Evolutionary conservation across 2,113 vertebrate genomes (phyloP), one percentile per base, ranked within the genome.

Genomic region (Corythaeola cristata): DNA sequence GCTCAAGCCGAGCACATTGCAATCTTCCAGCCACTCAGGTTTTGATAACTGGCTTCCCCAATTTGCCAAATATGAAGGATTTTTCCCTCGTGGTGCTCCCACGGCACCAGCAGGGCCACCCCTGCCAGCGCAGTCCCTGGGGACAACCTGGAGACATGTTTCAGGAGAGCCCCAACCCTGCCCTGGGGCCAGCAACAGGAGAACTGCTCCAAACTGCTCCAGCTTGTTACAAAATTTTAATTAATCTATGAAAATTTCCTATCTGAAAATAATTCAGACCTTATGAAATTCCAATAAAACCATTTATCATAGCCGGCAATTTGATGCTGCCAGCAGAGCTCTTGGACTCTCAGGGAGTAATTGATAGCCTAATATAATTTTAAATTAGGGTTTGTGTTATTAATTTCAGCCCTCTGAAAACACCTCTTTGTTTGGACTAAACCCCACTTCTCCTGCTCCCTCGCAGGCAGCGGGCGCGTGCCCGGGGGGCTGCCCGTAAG

Each of bases 301-400:
- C 84, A 95, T 97, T 97, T 85, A 96, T 96, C 97, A 97, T 90
- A 96, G 94, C 95, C 89, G 96, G 96, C 95, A 96, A 96, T 95
- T 95, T 94, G 96, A 97, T 71, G 95, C 72, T 96, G 96, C 94
- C 92, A 96, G 95, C 53, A 8, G 81, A 91, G 88, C 82, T 85
- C 92, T 92, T 69, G 92, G 93, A 83, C 0, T 14, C 82, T 95
- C 7, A 2, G 75, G 60, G 74, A 92, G 93, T 96, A 97, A 97
- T 95, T 97, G 97, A 97, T 97, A 96, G 94, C 85, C 94, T 95
- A 94, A 96, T 96, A 95, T 93, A 97, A 96, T 97, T 97, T 97
- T 97, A 97, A 97, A 97, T 96, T 95, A 97, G 94, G 59, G 82
- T 85, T 89, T 91, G 44, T 85, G 90, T 95, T 97, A 94, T 96